Evolutionary conservation across 2,113 vertebrate genomes (phyloP).

Genomic region (Oreochromis niloticus): DNA sequence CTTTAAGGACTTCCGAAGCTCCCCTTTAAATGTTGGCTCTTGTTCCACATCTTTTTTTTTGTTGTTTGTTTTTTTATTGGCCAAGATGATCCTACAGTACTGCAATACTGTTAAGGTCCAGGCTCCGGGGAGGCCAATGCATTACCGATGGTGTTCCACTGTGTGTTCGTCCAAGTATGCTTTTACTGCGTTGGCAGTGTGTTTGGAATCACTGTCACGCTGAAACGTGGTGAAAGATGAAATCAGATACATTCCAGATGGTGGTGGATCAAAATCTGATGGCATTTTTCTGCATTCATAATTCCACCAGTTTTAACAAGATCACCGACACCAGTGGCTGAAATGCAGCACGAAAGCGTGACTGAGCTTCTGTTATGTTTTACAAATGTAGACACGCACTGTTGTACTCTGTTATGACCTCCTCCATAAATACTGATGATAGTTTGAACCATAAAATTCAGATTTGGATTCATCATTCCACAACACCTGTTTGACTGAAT

Average conservation of each 20-base stretch:
- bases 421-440: neutral
- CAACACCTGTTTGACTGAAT: neutral
- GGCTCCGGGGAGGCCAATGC: neutral
- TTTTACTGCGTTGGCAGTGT: neutral
- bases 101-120: neutral
- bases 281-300: neutral
- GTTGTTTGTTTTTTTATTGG: neutral
- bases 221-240: neutral
- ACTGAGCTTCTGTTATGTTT: neutral
- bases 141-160: neutral
- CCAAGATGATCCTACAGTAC: neutral
- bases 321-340: neutral
- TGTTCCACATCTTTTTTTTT: rapidly evolving
- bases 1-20: neutral
- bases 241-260: neutral
- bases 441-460: neutral
- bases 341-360: neutral
- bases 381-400: neutral
- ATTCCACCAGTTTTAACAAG: neutral
- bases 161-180: neutral
- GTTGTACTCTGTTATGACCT: neutral
- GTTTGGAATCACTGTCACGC: neutral
- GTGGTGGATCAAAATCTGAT: neutral
- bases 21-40: neutral
- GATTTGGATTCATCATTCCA: neutral